A percentile compares a stretch with the other conserved stretches of the same genome.
Evolutionary conservation across 1,140 invertebrate species (phyloP).

Genomic region (Scylla paramamosain): DNA sequence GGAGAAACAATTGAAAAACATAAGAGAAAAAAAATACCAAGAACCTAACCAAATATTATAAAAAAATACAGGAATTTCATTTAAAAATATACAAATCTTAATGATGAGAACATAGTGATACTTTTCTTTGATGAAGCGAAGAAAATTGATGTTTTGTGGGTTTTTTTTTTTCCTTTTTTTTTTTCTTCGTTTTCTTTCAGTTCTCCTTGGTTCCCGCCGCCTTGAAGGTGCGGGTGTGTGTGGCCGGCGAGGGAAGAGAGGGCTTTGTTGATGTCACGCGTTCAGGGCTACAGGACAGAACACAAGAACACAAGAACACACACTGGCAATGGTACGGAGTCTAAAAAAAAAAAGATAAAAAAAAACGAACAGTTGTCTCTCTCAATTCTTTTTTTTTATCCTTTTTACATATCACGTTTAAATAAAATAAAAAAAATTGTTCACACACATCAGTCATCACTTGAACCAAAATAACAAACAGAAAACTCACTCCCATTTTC

Average conservation of each 20-base stretch:
- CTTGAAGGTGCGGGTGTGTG: not conserved
- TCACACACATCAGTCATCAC: not conserved
- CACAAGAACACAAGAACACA: not conserved
- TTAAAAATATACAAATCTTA: too few relatives aligned
- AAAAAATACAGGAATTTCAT: too few relatives aligned
- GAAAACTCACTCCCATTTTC: not conserved
- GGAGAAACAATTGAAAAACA: not conserved
- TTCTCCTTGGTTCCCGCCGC: not conserved
- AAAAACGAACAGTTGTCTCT: not conserved
- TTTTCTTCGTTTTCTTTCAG: not conserved
- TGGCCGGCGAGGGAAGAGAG: not conserved
- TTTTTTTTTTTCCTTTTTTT: too few relatives aligned
- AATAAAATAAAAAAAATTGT: too few relatives aligned
- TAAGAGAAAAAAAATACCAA: not conserved
- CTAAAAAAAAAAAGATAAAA: not conserved
- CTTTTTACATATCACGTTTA: not conserved
- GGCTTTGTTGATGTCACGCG: slow-evolving; percentile 32
- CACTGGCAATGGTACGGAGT: not conserved
- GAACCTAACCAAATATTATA: too few relatives aligned
- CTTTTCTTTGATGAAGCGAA: too few relatives aligned
- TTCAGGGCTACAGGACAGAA: slow-evolving; percentile 2
- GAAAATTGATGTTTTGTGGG: too few relatives aligned
- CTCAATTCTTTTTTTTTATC: not conserved
- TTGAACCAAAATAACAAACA: too few relatives aligned
- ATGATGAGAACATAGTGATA: too few relatives aligned